A percentile compares a stretch with the other conserved stretches of the same genome.
Conservation (phyloP, 2,113 vertebrate genomes). For the Podarcis raffonei region DNA sequence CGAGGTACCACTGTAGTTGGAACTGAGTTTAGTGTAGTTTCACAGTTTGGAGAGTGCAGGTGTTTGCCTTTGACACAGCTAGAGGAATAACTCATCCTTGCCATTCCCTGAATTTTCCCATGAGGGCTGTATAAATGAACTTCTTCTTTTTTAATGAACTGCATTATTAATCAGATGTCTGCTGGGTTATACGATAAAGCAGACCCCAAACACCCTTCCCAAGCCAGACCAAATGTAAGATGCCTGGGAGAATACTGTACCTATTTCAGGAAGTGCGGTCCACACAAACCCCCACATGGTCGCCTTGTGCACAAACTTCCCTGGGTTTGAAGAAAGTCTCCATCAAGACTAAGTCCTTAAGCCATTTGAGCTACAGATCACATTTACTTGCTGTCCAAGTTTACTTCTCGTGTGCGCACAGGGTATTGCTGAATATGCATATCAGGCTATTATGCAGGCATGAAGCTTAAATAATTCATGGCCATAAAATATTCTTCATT, state of each 20-base stretch:
- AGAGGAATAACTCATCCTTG: neutral
- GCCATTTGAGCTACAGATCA: conserved; percentile 59
- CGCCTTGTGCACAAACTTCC: neutral
- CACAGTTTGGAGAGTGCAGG: neutral
- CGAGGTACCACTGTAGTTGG: no score
- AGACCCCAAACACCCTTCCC: neutral
- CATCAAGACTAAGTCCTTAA: conserved; percentile 20
- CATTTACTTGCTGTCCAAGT: conserved; percentile 62
- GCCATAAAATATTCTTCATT: conserved; percentile 70
- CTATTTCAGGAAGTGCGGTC: neutral
- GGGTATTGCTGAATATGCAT: conserved; percentile 77
- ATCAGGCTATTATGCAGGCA: conserved; percentile 65
- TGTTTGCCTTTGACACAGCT: neutral
- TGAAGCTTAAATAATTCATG: conserved; percentile 78
- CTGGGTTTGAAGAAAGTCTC: neutral
- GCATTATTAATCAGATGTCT: neutral
- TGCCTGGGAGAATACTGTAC: neutral
- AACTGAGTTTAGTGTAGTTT: neutral
- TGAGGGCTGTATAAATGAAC: neutral
- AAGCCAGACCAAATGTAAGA: neutral
- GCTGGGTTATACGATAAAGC: neutral
- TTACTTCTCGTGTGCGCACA: conserved; percentile 74
- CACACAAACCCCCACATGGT: rapidly evolving
- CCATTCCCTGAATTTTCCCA: neutral
- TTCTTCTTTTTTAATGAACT: neutral